Percentiles rank a stretch among this genome's conserved stretches.
Conservation (phyloP, 30 jellyfish, hydroid and myxozoan genomes). For the Cassiopea andromeda region DNA sequence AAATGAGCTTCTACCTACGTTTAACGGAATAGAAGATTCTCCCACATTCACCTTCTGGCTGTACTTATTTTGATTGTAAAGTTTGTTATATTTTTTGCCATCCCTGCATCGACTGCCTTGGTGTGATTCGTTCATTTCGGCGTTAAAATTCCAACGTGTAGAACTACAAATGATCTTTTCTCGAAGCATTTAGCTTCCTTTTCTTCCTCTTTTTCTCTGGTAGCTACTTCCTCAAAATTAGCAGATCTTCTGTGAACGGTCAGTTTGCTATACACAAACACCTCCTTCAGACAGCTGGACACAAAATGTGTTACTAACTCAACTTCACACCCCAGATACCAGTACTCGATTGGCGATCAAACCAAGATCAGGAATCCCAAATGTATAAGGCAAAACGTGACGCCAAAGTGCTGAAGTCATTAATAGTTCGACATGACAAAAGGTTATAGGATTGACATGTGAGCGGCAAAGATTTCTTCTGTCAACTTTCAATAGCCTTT, state of each 20-base stretch:
- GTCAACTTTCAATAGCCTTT: conserved; percentile 17
- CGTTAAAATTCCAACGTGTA: not conserved
- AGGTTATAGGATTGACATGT: conserved; percentile 29
- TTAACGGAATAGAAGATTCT: conserved; percentile 16
- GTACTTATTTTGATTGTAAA: not conserved
- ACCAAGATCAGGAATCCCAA: conserved; percentile 19
- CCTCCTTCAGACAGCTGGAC: not conserved
- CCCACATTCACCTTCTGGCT: not conserved
- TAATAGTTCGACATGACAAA: conserved; percentile 6
- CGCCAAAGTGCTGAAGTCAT: conserved; percentile 45
- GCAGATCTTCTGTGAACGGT: not conserved
- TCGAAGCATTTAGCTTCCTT: not conserved
- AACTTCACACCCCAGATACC: not conserved
- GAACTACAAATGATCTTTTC: not conserved
- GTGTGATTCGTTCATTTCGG: not conserved
- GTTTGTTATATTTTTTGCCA: not conserved
- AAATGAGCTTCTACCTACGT: conserved; percentile 29
- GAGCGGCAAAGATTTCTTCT: not conserved
- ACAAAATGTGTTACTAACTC: not conserved
- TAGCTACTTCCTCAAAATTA: not conserved
- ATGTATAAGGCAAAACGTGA: conserved; percentile 9
- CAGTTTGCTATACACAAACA: not conserved
- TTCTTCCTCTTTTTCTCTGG: not conserved
- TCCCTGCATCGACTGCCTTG: not conserved
- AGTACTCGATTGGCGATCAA: not conserved